Conservation (phyloP, 2,797 vertebrate genomes). For the Oreochromis grahami region DNA sequence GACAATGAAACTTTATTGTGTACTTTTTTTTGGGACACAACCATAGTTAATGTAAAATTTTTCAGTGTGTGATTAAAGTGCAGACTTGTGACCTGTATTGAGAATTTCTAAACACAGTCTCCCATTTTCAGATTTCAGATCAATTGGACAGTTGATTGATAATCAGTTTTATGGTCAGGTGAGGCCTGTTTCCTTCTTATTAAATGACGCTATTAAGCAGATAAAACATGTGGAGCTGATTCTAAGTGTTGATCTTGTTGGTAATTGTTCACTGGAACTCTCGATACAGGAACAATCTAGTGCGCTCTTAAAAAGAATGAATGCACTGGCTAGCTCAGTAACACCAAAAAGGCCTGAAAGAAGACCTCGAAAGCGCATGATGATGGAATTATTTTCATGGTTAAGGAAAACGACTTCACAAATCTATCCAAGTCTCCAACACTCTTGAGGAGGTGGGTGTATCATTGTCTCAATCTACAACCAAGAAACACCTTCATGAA, state of each 20-base stretch:
- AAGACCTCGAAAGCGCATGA: background rate
- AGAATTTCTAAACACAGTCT: background rate
- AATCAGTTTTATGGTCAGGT: background rate
- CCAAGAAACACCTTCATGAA: background rate
- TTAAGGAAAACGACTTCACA: background rate
- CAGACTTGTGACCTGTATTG: background rate
- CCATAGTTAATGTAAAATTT: background rate
- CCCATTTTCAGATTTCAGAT: background rate
- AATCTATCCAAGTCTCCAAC: background rate
- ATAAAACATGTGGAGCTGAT: background rate
- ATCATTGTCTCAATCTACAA: background rate
- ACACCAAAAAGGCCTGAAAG: background rate
- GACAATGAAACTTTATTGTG: background rate
- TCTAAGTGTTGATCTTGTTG: background rate
- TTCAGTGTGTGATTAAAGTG: background rate
- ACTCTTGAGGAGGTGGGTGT: background rate
- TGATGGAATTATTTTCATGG: background rate
- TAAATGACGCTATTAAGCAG: background rate
- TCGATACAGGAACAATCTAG: background rate
- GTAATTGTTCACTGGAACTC: background rate
- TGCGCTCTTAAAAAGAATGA: background rate
- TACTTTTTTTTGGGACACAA: background rate
- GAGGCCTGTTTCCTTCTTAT: background rate
- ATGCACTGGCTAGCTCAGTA: background rate
- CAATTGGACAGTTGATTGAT: background rate